These are phyloP conservation scores for Rhodinocichla rosea DNA, from an alignment of 2,113 vertebrate genomes.

Conservation along the genomic window DNA sequence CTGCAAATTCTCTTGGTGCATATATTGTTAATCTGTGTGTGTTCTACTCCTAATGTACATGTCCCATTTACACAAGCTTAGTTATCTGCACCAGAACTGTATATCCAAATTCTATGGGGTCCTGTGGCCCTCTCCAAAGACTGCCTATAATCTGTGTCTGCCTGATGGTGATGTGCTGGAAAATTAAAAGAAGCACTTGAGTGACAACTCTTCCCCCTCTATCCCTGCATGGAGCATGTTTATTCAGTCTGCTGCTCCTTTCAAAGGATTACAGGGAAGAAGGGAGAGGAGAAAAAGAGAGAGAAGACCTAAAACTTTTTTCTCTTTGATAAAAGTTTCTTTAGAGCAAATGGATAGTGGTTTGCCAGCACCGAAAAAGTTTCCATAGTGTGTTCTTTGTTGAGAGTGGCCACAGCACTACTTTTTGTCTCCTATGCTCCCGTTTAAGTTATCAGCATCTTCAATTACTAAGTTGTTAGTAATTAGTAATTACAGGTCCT, in stretches of 20 bases:
- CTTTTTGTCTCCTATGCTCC: neutral
- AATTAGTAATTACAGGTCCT: neutral
- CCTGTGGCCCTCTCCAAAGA: neutral
- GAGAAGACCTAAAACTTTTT: neutral
- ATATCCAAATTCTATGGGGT: neutral
- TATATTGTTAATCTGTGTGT: neutral
- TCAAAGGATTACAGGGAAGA: neutral
- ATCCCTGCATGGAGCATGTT: neutral
- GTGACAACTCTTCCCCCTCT: neutral
- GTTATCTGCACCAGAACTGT: neutral
- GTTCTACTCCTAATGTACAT: neutral
- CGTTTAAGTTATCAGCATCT: neutral
- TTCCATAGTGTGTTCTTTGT: rapidly evolving
- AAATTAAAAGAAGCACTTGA: neutral
- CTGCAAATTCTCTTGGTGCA: neutral
- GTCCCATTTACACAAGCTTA: neutral
- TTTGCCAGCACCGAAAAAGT: neutral
- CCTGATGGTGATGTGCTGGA: neutral
- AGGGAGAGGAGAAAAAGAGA: neutral
- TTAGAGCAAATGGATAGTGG: neutral
- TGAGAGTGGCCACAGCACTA: rapidly evolving
- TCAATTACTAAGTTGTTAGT: neutral
- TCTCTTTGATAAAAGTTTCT: neutral
- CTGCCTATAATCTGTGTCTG: neutral
- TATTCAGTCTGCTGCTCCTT: neutral